phyloP scores from a whole-genome alignment of 2,797 vertebrate species.

The Geotrypetes seraphini region DNA sequence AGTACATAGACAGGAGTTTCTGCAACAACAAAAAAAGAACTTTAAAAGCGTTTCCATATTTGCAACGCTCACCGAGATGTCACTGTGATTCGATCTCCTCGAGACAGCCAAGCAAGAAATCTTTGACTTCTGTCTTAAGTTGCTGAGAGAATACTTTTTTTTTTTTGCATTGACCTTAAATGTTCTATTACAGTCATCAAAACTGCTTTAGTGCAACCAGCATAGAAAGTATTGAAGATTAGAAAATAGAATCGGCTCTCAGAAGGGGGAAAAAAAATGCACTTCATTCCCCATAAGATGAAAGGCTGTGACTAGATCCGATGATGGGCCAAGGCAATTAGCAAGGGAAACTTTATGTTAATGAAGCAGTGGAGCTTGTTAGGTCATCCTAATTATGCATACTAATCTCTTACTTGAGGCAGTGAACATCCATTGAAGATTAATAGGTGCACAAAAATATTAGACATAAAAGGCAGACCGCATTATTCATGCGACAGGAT shows the following conservation, averaged over 20 bases:
- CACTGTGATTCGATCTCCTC: accelerated
- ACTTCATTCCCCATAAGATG: constrained; percentile 42
- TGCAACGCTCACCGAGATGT: background rate
- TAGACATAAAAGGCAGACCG: constrained; percentile 37
- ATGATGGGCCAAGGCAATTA: constrained; percentile 67
- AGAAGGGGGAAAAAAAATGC: constrained; percentile 24
- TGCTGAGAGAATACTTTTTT: background rate
- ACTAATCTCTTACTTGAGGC: constrained; percentile 60
- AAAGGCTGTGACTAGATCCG: constrained; percentile 53
- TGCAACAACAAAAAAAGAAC: background rate
- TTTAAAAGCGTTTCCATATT: background rate
- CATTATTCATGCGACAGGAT: constrained; percentile 27
- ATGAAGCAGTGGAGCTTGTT: constrained; percentile 61
- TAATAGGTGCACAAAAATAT: constrained; percentile 47
- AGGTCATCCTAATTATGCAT: constrained; percentile 70
- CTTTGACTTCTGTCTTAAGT: background rate
- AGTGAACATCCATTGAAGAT: constrained; percentile 44
- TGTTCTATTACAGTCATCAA: background rate
- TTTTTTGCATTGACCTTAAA: constrained; percentile 13
- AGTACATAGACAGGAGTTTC: too few species aligned
- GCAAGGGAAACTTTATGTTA: constrained; percentile 61
- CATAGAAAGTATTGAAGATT: constrained; percentile 5
- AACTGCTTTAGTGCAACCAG: background rate
- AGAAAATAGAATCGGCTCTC: constrained; percentile 31
- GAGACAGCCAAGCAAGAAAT: background rate